A percentile compares a stretch with the other conserved stretches of the same genome.
phyloP scores from a whole-genome alignment of 2,888 invertebrate species.

The Pristionchus fissidentatus region DNA sequence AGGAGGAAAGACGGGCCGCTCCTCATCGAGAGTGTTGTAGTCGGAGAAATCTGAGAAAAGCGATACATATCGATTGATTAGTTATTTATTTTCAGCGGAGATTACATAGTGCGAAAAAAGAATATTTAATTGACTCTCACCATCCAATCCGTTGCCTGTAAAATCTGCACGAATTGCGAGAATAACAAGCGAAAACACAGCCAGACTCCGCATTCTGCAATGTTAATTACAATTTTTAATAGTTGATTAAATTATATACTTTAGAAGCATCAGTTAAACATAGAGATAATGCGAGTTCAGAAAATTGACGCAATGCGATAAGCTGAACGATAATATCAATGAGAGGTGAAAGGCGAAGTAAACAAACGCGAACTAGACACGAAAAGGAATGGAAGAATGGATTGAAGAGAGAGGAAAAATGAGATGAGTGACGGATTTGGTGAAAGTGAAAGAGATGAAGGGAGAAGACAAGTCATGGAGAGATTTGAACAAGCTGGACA shows the following conservation, averaged over 20 bases:
- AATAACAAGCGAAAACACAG: not conserved
- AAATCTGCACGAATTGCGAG: not conserved
- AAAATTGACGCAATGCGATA: not conserved
- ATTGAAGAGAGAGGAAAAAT: not conserved
- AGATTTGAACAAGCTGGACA: not conserved
- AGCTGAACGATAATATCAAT: not conserved
- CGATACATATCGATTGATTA: no score
- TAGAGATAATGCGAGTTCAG: no score
- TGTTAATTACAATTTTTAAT: no score
- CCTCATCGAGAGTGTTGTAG: slow-evolving; percentile 10
- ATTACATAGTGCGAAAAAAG: not conserved
- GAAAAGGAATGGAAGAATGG: not conserved
- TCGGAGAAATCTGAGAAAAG: not conserved
- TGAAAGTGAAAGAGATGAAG: not conserved
- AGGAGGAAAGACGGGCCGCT: not conserved
- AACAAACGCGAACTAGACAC: not conserved
- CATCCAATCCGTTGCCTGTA: slow-evolving; percentile 20
- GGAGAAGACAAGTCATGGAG: slow-evolving; percentile 24
- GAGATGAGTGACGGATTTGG: not conserved
- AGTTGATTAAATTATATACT: not conserved
- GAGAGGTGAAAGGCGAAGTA: not conserved
- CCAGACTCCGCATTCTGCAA: slow-evolving; percentile 18
- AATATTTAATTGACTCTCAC: not conserved
- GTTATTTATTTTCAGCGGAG: no score
- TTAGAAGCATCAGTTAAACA: not conserved